These are phyloP conservation scores for Antechinus stuartii DNA, from an alignment of 2,113 vertebrate genomes.

Conservation along the genomic window DNA sequence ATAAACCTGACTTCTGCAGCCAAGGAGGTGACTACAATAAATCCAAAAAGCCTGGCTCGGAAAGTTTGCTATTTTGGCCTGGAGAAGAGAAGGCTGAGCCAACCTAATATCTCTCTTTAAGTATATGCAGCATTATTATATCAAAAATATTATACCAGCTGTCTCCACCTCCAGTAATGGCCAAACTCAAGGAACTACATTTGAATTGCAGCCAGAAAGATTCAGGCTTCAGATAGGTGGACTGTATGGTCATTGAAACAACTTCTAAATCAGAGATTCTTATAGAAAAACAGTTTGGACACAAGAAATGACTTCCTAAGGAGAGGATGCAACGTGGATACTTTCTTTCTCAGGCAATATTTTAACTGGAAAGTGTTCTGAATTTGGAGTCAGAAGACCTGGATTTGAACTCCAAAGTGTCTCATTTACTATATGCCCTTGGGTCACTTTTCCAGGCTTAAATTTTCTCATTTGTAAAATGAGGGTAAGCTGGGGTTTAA, in stretches of 20 bases:
- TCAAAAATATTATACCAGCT: constrained; percentile 32
- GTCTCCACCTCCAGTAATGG: neutral
- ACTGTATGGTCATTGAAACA: neutral
- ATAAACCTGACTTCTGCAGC: constrained; percentile 21
- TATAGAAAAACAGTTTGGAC: neutral
- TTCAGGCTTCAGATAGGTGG: neutral
- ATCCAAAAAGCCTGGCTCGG: constrained; percentile 39
- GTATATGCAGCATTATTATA: constrained; percentile 34
- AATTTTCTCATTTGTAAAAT: neutral
- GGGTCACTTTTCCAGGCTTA: neutral
- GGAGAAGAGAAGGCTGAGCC: constrained; percentile 44
- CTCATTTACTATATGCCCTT: neutral
- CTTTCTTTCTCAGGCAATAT: neutral
- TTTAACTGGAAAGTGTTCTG: neutral
- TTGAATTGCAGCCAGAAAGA: neutral
- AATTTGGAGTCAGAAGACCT: neutral
- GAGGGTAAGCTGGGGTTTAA: neutral
- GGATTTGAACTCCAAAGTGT: neutral
- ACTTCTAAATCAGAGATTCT: neutral
- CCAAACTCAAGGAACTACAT: neutral
- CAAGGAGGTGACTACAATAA: constrained; percentile 31
- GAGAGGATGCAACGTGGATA: neutral
- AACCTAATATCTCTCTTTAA: constrained; percentile 53
- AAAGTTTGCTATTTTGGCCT: constrained; percentile 42
- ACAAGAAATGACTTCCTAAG: neutral